Evolutionary conservation across 1,140 invertebrate species (phyloP).

Genomic region (Monochamus saltuarius): DNA sequence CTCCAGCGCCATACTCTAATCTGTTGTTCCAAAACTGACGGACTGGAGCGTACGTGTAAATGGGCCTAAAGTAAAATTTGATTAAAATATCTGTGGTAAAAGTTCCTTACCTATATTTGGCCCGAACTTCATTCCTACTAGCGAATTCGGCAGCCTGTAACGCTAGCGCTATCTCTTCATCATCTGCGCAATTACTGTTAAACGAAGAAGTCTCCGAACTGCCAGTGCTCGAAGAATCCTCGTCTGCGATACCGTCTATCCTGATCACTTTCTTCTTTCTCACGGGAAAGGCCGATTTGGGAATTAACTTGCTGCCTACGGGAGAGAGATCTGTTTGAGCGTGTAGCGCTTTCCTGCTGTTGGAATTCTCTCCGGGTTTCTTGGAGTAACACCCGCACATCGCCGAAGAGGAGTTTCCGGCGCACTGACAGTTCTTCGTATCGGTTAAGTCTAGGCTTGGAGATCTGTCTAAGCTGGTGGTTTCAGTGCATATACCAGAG

Average conservation of each 20-base stretch:
- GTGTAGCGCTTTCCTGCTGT: neutral
- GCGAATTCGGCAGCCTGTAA: slow-evolving; percentile 83
- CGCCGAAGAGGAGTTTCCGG: slow-evolving; percentile 11
- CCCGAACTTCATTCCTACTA: slow-evolving; percentile 74
- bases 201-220: slow-evolving; percentile 68
- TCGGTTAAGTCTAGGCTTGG: slow-evolving; percentile 55
- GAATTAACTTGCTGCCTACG: neutral
- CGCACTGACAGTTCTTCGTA: slow-evolving; percentile 22
- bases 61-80: too few relatives aligned
- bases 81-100: too few relatives aligned
- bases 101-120: slow-evolving; percentile 75
- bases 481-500: slow-evolving; percentile 72
- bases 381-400: slow-evolving; percentile 6
- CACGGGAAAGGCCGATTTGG: slow-evolving; percentile 9
- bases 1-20: too few relatives aligned
- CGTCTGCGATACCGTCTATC: slow-evolving; percentile 11
- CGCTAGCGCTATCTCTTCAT: slow-evolving; percentile 85
- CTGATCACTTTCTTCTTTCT: slow-evolving; percentile 24
- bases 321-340: neutral
- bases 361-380: neutral
- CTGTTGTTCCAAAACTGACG: too few relatives aligned
- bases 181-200: slow-evolving; percentile 81
- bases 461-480: slow-evolving; percentile 65
- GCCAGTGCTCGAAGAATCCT: slow-evolving; percentile 40
- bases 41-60: too few relatives aligned